Base-by-base conservation (phyloP, 1,140 invertebrate genomes). In the Dendroctonus valens region DNA sequence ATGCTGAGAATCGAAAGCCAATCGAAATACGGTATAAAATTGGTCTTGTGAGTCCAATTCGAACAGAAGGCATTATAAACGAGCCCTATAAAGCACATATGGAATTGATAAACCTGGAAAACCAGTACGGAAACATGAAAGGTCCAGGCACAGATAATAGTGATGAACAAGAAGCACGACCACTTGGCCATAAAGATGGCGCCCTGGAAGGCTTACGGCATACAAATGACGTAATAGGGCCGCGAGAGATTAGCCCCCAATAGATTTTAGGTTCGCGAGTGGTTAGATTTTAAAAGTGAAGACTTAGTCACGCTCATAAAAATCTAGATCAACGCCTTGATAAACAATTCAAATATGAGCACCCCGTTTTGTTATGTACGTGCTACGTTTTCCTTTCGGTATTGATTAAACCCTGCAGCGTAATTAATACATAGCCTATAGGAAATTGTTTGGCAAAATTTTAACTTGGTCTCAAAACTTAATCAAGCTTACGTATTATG, bases 151-250 rank as follows among this genome's bases (percentile, higher is more conserved):
- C 38, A 64, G 52, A 64, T 64, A 64, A 64, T 64, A 39, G 39
- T 7, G 53, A 14, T n/a, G 41, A 64, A 64, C 60, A 63, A 63
- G 55, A 63, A 63, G 60, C 50, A 63, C 38, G 15, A 15, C 12
- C 62, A 64, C 62, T 64, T 64, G 52, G 57, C 62, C 62, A 64
- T 64, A 64, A 64, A 64, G 62, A 64, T 64, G 63, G 54, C 54
- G n/a, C 48, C 46, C 53, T 11, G 26, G 53, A 40, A 44, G 53
- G 54, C 41, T 55, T 57, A 64, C 63, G 46, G 63, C 52, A 65
- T 65, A 65, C 63, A 59, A 65, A 65, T 65, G 54, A 65, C 11
- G 63, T 59, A 65, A 65, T 58, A 59, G n/a, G n/a, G n/a, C n/a
- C n/a, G n/a, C n/a, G n/a, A n/a, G 63, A 57, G 63, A 65, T 65